Percentiles rank a stretch among this genome's conserved stretches.
Conservation (phyloP, 2,113 vertebrate species). For the Rattus norvegicus region DNA sequence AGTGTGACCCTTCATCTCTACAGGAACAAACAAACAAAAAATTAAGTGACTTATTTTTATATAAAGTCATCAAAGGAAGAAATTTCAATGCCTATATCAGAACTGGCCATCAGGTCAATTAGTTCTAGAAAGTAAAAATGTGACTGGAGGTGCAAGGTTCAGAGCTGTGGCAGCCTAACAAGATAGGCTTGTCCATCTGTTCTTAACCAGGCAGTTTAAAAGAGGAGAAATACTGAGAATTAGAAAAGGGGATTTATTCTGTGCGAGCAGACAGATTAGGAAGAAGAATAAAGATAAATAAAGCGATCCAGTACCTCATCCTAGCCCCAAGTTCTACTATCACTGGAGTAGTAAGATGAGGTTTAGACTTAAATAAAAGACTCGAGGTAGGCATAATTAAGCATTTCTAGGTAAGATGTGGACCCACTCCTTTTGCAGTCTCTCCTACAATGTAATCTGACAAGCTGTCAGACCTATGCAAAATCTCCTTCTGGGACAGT, state of each 20-base stretch:
- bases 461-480: background rate
- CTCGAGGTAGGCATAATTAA: background rate
- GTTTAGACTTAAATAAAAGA: background rate
- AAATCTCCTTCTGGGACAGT: background rate
- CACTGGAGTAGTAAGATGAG: background rate
- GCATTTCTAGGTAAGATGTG: background rate
- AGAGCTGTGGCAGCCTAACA: too few relatives aligned
- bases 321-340: background rate
- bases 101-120: background rate
- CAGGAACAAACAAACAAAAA: conserved; percentile 1
- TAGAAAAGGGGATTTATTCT: background rate
- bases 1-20: background rate
- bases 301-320: background rate
- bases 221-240: background rate
- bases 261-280: background rate
- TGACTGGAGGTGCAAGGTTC: background rate
- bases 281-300: background rate
- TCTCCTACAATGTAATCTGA: background rate
- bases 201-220: background rate
- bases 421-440: background rate
- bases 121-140: background rate
- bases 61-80: background rate
- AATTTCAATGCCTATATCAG: background rate
- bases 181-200: background rate
- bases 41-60: background rate